Base-by-base conservation (phyloP, 2,888 invertebrate species). In the Temnothorax ravouxi region DNA sequence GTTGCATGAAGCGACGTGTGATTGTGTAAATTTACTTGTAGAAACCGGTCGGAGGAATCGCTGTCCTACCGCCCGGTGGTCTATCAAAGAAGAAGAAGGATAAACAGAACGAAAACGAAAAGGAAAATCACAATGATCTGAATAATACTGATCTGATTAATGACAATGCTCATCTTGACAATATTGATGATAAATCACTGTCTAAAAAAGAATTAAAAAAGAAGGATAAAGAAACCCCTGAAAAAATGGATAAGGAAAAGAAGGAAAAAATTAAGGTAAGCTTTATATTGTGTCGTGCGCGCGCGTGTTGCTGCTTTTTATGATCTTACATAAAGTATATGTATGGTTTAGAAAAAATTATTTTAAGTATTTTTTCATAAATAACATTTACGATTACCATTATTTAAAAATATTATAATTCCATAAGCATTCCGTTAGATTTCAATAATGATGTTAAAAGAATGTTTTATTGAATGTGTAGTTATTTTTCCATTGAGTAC, bases 1-100 rank as follows among this genome's bases (percentile, higher is more conserved):
- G 89, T 89, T 93, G 94, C 94, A 93, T 93, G 94, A 91, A 87
- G 89, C 91, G 88, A 91, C 89, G 93, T 93, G 93, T 94, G 90
- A 94, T 91, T 91, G 91, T 91, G 92, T 93, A 88, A 91, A 92
- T 93, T 92, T 93, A 91, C 88, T 96, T 96, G 74, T 96, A 98
- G 98, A 98, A 97, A 95, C 98, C 98, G 41, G 96, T 97, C 50
- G 98, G 98, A 67, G 98, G 98, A 11, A 97, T 98, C 84, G 97
- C 98, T 87, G 98, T 98, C 88, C 96, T 98, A 95, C 98, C 98
- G 69, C 96, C 97, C 29, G 96, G 96, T 56, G 96, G 96, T 83
- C 94, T 96, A 84, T 95, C 96, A 88, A 96, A 96, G 91, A 96
- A 95, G 93, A 95, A 95, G 88, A 95, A 95, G 93, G 96, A 96